A percentile compares a stretch with the other conserved stretches of the same genome.
Conservation (phyloP, 2,797 vertebrate genomes). For the Enteromius unitaeniatus region DNA sequence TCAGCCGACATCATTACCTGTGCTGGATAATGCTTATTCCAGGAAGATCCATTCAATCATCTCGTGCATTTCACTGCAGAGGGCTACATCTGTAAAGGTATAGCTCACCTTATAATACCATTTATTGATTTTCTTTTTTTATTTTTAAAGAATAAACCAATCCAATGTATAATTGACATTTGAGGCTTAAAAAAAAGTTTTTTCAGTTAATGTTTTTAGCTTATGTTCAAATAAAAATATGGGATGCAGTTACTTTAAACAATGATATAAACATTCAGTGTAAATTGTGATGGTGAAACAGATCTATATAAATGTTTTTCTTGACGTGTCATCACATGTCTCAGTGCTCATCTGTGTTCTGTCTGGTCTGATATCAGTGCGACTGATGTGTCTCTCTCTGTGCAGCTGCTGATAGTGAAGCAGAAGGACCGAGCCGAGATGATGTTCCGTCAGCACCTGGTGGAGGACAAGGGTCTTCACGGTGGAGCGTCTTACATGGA, state of each 20-base stretch:
- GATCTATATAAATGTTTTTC: neutral
- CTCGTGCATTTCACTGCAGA: slow-evolving; percentile 78
- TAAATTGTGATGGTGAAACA: too few species aligned
- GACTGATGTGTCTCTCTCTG: slow-evolving; percentile 11
- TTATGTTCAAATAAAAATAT: too few species aligned
- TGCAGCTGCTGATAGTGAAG: slow-evolving; percentile 87
- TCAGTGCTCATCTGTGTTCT: neutral
- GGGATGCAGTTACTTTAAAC: too few species aligned
- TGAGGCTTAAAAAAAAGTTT: too few species aligned
- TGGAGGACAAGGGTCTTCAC: slow-evolving; percentile 92
- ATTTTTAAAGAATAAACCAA: too few species aligned
- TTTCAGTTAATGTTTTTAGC: too few species aligned
- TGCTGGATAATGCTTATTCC: slow-evolving; percentile 86
- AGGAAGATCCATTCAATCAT: slow-evolving; percentile 85
- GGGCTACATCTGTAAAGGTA: slow-evolving; percentile 93
- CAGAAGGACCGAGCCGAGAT: slow-evolving; percentile 90
- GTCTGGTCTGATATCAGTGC: neutral
- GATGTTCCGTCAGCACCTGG: slow-evolving; percentile 89
- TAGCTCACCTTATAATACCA: neutral
- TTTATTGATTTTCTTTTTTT: too few species aligned
- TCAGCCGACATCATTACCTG: slow-evolving; percentile 83
- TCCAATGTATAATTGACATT: too few species aligned
- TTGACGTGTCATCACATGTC: neutral
- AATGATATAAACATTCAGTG: too few species aligned
- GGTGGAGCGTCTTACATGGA: slow-evolving; percentile 93